phyloP scores from a whole-genome alignment of 2,113 vertebrate genomes.

The Poecilia latipinna region DNA sequence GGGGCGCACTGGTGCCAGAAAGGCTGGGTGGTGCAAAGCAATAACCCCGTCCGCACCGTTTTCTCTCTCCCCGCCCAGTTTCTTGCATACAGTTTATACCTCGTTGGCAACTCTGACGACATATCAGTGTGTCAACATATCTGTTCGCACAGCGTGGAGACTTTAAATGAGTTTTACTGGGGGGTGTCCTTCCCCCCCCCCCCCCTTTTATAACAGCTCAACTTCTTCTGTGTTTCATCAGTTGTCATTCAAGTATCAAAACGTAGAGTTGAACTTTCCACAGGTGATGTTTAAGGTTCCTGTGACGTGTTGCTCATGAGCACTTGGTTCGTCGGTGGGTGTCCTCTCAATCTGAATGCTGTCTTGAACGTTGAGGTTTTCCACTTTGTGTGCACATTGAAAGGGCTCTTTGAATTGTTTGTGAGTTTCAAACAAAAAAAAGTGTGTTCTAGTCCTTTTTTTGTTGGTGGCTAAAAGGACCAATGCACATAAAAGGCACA shows the following conservation, averaged over 20 bases:
- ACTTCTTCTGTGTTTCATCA: slow-evolving; percentile 18
- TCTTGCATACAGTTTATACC: slow-evolving; percentile 69
- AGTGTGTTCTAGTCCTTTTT: slow-evolving; percentile 77
- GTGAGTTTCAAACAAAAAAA: slow-evolving; percentile 68
- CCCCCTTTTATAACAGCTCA: not conserved
- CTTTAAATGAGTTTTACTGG: slow-evolving; percentile 15
- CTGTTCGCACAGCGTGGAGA: slow-evolving; percentile 54
- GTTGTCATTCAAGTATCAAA: slow-evolving; percentile 52
- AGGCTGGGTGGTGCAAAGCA: slow-evolving; percentile 76
- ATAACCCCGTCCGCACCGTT: slow-evolving; percentile 48
- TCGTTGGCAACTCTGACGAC: slow-evolving; percentile 71
- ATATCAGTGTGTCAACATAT: slow-evolving; percentile 75
- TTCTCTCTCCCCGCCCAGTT: slow-evolving; percentile 63
- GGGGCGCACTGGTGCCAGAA: slow-evolving; percentile 50
- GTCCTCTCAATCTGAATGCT: slow-evolving; percentile 72
- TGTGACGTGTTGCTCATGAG: slow-evolving; percentile 58
- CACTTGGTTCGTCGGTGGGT: slow-evolving; percentile 68
- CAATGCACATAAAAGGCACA: slow-evolving; percentile 82
- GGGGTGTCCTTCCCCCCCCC: not conserved
- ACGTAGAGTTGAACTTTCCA: slow-evolving; percentile 51
- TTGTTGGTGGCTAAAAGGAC: slow-evolving; percentile 78
- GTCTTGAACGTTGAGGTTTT: slow-evolving; percentile 79
- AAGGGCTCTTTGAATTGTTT: slow-evolving; percentile 85
- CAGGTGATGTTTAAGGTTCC: slow-evolving; percentile 47
- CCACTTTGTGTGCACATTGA: slow-evolving; percentile 84